Evolutionary conservation across 2,797 vertebrate species (phyloP), one percentile per base, ranked within the genome.

Genomic region (Dendrocincla fuliginosa): DNA sequence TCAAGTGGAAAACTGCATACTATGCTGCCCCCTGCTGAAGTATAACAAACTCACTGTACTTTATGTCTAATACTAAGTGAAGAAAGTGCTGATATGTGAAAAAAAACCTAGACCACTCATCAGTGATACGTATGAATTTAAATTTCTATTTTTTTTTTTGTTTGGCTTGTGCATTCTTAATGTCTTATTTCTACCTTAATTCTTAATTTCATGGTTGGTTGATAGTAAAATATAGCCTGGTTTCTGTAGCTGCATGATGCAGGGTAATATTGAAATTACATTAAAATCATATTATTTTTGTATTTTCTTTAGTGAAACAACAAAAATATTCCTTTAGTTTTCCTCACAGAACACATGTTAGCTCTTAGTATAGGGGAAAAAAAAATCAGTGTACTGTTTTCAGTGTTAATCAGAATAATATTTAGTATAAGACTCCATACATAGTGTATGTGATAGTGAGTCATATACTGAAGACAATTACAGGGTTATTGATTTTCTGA

Each of bases 21-120:
- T 88, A 85, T 96, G 83, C 88, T 96, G 79, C 85, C 87, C 70
- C 55, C 92, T 96, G 80, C 95, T 95, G 78, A 63, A 90, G 67
- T n/a, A 14, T 30, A 56, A 33, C 5, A 22, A 53, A 2, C 39
- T 87, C 23, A 63, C 46, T 47, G 15, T 3, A 17, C 1, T 37
- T 53, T n/a, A 17, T 32, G 23, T 56, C 22, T 76, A 59, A 25
- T 4, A 7, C 6, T 35, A 79, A 24, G 50, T 35, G 44, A 46
- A 80, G 67, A 11, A 77, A 50, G 15, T 1, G 2, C 4, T 52
- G 35, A 33, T 32, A 33, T 1, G 4, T 24, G 10, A 20, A 19
- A 49, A 71, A 60, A 60, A 41, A 60, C 47, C 1, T 3, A 79
- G 57, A n/a, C 12, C 28, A 39, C 19, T 47, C 22, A 52, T 30